These are phyloP conservation scores for Smittia aterrima DNA, from an alignment of 2,888 invertebrate genomes.

Conservation along the genomic window DNA sequence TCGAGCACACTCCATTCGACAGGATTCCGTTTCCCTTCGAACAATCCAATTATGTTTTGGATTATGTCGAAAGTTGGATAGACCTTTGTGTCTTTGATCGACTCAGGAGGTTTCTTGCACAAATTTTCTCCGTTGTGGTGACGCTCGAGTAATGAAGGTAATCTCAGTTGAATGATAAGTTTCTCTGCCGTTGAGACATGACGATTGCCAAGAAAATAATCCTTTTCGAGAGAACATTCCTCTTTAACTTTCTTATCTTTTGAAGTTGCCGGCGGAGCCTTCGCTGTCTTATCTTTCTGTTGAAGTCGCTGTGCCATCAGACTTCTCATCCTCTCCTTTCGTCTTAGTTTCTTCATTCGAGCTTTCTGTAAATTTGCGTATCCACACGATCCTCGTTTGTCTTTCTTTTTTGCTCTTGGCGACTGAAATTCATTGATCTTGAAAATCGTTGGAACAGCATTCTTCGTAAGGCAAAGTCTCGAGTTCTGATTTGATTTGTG, in stretches of 20 bases:
- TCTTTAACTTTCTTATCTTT: not conserved
- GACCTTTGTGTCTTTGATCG: not conserved
- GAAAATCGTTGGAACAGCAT: too few relatives aligned
- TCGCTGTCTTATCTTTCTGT: not conserved
- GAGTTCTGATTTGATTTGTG: too few relatives aligned
- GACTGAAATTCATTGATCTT: too few relatives aligned
- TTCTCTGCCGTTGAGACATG: not conserved
- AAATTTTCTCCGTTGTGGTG: not conserved
- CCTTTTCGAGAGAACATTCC: not conserved
- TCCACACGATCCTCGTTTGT: conserved; percentile 23
- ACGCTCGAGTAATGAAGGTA: not conserved
- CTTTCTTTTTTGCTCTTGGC: not conserved
- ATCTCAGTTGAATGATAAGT: not conserved
- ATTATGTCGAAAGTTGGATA: conserved; percentile 19
- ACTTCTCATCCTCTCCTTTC: conserved; percentile 3
- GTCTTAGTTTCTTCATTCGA: not conserved
- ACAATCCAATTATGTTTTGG: not conserved
- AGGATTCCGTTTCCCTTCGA: not conserved
- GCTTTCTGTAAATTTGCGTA: conserved; percentile 19
- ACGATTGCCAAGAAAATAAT: conserved; percentile 31
- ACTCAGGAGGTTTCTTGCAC: conserved; percentile 2
- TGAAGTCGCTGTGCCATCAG: not conserved
- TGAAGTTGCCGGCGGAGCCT: not conserved
- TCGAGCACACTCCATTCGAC: not conserved
- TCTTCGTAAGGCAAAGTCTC: too few relatives aligned